Evolutionary conservation across 2,113 vertebrate species (phyloP), one percentile per base, ranked within the genome.

Genomic region (Rostratula benghalensis): DNA sequence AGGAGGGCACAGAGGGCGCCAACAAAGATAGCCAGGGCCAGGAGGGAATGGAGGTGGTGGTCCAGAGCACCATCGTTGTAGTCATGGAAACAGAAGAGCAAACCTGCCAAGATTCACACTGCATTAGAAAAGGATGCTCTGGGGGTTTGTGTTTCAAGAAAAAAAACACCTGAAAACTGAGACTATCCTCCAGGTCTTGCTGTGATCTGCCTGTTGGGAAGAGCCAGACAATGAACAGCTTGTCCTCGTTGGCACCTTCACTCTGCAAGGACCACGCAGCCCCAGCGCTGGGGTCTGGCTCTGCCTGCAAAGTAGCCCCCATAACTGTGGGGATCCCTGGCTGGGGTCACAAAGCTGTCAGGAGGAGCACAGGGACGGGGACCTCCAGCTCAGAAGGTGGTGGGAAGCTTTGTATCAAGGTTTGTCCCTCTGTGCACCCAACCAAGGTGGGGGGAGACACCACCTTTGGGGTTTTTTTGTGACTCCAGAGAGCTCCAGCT

Each of bases 41-140:
- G 97, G 92, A 99, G 96, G 4, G 98, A 95, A 95, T 99, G 98
- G 82, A 99, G 97, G 94, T 99, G 99, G 24, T 98, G 97, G 50
- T 99, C 99, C 96, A 99, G 95, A 0, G 12, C 77, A 2, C 98
- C 97, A 2, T 98, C 96, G 1, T 56, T 91, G 22, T 98, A 98
- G 59, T 99, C 93, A 2, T 98, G 98, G 95, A 97, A 99, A 87
- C 98, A 99, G 96, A 99, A 99, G 82, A 99, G 98, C 92, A 99
- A 98, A 65, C 98, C 99, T 99, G 97, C 57, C 83, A 59, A 65
- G 56, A 68, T 54, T 33, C 59, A 83, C 11, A 0, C 8, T 11
- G 15, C 6, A 0, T 97, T 67, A 92, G 69, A 31, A 78, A 48
- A 83, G 18, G 73, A 60, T 23, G 33, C 39, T 46, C 37, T 15